Evolutionary conservation across 2,888 invertebrate genomes (phyloP).

Genomic region (Ecdyonurus torrentis): DNA sequence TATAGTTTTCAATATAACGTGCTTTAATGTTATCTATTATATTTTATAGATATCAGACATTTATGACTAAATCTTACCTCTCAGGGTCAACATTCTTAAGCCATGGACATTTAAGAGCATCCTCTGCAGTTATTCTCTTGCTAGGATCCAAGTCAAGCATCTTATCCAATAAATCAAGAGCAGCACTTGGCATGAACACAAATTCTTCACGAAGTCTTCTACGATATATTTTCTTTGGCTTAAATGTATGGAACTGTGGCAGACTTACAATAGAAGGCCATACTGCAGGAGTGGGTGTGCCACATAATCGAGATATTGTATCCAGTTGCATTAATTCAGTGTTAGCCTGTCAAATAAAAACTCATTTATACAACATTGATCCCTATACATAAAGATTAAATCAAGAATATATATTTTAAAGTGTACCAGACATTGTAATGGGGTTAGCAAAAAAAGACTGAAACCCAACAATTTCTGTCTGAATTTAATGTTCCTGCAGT

Average conservation of each 20-base stretch:
- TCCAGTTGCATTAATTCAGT: constrained; percentile 87
- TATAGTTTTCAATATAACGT: too few relatives aligned
- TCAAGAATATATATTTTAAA: not conserved
- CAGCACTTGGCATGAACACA: constrained; percentile 73
- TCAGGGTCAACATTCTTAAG: constrained; percentile 78
- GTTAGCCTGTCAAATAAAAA: constrained; percentile 46
- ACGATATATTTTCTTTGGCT: constrained; percentile 78
- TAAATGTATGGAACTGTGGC: constrained; percentile 80
- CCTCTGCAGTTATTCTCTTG: constrained; percentile 81
- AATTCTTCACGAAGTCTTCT: constrained; percentile 85
- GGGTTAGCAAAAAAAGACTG: too few relatives aligned
- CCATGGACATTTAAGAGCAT: constrained; percentile 86
- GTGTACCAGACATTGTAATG: too few relatives aligned
- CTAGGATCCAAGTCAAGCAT: constrained; percentile 95
- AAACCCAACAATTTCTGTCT: constrained; percentile 3
- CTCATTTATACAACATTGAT: not conserved
- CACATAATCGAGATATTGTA: constrained; percentile 84
- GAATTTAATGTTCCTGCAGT: not conserved
- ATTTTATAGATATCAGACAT: constrained; percentile 7
- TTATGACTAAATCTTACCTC: constrained; percentile 43
- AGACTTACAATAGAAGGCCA: constrained; percentile 94
- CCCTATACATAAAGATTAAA: not conserved
- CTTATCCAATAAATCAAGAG: constrained; percentile 79
- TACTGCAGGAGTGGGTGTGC: constrained; percentile 87
- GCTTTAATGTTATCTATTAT: not conserved